phyloP scores from a whole-genome alignment of 2,113 vertebrate genomes.

The Athene cunicularia region DNA sequence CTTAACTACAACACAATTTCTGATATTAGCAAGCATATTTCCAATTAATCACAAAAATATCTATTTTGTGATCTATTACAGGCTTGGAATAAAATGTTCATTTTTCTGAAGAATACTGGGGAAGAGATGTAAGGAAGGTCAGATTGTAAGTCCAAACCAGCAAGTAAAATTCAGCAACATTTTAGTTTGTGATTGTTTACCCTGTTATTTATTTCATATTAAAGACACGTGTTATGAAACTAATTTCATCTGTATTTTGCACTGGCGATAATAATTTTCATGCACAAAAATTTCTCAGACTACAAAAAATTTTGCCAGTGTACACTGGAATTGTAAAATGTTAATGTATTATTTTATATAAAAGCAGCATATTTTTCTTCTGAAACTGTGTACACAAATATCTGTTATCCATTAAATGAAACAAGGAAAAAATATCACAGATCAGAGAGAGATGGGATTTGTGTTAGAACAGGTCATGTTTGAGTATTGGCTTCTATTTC shows the following conservation, averaged over 20 bases:
- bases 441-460: background rate
- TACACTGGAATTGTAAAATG: background rate
- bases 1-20: background rate
- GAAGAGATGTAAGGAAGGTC: background rate
- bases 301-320: background rate
- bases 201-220: background rate
- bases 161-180: background rate
- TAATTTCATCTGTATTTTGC: background rate
- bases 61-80: background rate
- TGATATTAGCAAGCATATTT: background rate
- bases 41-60: background rate
- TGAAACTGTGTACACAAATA: background rate
- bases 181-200: background rate
- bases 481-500: background rate
- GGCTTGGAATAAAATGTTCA: background rate
- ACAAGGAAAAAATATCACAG: background rate
- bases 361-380: background rate
- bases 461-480: background rate
- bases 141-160: background rate
- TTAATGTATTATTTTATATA: background rate
- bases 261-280: background rate
- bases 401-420: background rate
- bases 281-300: background rate
- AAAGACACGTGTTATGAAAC: background rate
- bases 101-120: background rate